Evolutionary conservation across 2,113 vertebrate species (phyloP), one percentile per base, ranked within the genome.

Genomic region (Telmatochromis sp.): DNA sequence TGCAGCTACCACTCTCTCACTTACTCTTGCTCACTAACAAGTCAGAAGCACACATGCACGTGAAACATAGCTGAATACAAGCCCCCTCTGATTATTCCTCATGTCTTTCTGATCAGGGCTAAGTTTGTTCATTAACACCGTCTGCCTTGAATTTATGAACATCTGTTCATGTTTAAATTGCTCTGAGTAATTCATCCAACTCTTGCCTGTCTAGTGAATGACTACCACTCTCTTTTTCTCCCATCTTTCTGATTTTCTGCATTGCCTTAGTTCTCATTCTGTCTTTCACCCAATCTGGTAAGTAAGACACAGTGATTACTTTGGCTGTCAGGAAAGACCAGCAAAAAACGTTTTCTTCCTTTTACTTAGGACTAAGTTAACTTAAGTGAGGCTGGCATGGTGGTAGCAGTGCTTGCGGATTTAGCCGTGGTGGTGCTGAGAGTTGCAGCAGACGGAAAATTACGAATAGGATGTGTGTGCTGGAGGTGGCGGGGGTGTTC

Each of bases 111-210:
- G 88, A 90, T 91, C 53, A 40, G 81, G 78, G 68, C 23, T 68
- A 81, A 84, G 50, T 84, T 88, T 89, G 54, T 65, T 89, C 89
- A 87, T 89, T 92, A 94, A 90, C 80, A 84, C 86, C n/a, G 71
- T 81, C 84, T 91, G 82, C 79, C 57, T 80, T 55, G 54, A 33
- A 89, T 92, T 89, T 90, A 83, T 93, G 89, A 92, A 89, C 85
- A 90, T 89, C 89, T 81, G 83, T 85, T 60, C 83, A 50, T 91
- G 85, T 90, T 90, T 80, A 86, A 93, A 94, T 92, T 89, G 89
- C 82, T 80, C 53, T 60, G 80, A 91, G 89, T 87, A 80, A 92
- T 89, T 94, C 82, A 86, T 83, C 58, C 31, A 89, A 75, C 68
- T 86, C 58, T 35, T 15, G 35, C 26, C 21, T 80, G 53, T 54